phyloP scores from a whole-genome alignment of 2,888 invertebrate species.

The Phrixothrix hirtus region DNA sequence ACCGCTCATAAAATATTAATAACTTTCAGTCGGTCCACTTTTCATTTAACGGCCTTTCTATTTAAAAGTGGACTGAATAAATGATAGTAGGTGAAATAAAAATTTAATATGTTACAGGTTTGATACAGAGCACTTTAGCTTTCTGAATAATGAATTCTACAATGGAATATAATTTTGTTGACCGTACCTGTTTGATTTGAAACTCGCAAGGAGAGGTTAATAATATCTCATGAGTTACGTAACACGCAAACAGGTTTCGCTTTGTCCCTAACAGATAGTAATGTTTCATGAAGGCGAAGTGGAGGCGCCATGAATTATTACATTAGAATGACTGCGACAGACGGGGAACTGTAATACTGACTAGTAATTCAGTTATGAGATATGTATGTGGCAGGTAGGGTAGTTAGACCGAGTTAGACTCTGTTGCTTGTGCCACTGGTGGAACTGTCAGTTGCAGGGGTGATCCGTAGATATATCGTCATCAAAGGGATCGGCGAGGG shows the following conservation, averaged over 20 bases:
- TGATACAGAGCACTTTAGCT: neutral
- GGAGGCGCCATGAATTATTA: slow-evolving; percentile 37
- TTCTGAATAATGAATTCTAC: neutral
- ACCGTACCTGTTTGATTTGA: slow-evolving; percentile 23
- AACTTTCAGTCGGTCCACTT: too few relatives aligned
- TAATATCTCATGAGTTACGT: slow-evolving; percentile 19
- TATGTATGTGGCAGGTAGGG: slow-evolving; percentile 38
- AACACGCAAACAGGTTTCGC: slow-evolving; percentile 29
- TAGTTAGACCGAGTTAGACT: slow-evolving; percentile 29
- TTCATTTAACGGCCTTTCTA: too few relatives aligned
- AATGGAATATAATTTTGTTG: slow-evolving; percentile 5
- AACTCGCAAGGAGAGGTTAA: slow-evolving; percentile 20
- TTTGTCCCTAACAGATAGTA: slow-evolving; percentile 31
- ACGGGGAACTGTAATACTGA: slow-evolving; percentile 36
- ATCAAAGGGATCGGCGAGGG: slow-evolving; percentile 21
- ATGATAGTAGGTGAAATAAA: neutral
- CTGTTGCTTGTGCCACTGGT: slow-evolving; percentile 28
- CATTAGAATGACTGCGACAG: slow-evolving; percentile 35
- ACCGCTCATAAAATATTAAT: too few relatives aligned
- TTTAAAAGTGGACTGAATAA: too few relatives aligned
- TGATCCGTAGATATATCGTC: slow-evolving; percentile 31
- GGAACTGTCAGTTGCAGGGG: slow-evolving; percentile 30
- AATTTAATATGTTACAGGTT: neutral
- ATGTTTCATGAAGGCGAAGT: slow-evolving; percentile 32
- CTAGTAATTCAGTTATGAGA: slow-evolving; percentile 41